Evolutionary conservation across 2,888 invertebrate genomes (phyloP).

Genomic region (Cryptus armator): DNA sequence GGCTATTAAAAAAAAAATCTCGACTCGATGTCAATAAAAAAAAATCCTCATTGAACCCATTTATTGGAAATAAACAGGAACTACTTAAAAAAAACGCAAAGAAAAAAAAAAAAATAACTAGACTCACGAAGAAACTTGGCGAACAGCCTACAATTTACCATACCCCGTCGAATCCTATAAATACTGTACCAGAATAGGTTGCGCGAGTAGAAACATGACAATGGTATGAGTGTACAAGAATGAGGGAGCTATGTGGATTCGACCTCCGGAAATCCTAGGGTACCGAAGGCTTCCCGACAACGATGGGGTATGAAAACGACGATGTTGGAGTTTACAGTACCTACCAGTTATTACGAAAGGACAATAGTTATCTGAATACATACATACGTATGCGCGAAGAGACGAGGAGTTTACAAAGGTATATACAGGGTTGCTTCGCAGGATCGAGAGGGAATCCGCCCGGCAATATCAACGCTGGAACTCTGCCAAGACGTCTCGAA

Average conservation of each 20-base stretch:
- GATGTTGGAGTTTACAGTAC: conserved; percentile 80
- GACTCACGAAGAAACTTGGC: not conserved
- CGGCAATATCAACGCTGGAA: conserved; percentile 80
- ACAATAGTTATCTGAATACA: conserved; percentile 79
- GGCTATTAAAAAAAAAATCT: too few relatives aligned
- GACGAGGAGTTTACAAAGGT: conserved; percentile 21
- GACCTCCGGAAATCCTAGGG: conserved; percentile 66
- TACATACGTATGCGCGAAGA: conserved; percentile 48
- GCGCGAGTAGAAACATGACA: conserved; percentile 5
- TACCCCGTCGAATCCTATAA: conserved; percentile 5
- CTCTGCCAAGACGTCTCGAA: conserved; percentile 80
- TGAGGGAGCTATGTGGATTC: conserved; percentile 21
- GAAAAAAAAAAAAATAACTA: not conserved
- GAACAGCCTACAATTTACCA: conserved; percentile 1
- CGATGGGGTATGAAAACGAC: conserved; percentile 75
- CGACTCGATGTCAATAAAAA: too few relatives aligned
- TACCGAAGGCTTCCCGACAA: conserved; percentile 66
- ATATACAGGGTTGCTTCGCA: conserved; percentile 33
- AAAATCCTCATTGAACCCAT: too few relatives aligned
- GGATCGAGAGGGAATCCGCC: conserved; percentile 57
- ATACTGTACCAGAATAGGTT: not conserved
- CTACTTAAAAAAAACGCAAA: not conserved
- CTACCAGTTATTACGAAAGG: conserved; percentile 71
- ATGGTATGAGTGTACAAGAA: conserved; percentile 19
- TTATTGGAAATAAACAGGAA: not conserved